Evolutionary conservation across 92 coral and sea anemone species (phyloP).

Genomic region (Palythoa caribaeorum): DNA sequence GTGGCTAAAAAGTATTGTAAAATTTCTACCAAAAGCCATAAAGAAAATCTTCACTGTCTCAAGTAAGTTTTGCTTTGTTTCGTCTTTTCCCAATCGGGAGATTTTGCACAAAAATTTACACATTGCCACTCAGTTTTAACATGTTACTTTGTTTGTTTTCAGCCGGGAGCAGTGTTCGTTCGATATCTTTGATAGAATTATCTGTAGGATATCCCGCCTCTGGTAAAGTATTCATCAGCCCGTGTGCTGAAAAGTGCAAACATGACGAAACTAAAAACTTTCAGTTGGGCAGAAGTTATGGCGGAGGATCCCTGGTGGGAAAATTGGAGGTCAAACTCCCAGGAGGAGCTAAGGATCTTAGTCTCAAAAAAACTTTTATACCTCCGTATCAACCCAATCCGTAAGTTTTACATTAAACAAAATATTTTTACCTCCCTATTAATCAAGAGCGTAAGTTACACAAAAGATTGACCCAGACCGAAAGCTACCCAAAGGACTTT

Average conservation of each 20-base stretch:
- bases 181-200: slow-evolving; percentile 54
- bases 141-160: neutral
- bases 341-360: slow-evolving; percentile 13
- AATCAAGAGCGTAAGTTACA: neutral
- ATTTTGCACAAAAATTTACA: too few species aligned
- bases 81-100: neutral
- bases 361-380: neutral
- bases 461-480: neutral
- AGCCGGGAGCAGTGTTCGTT: slow-evolving; percentile 44
- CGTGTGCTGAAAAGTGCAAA: slow-evolving; percentile 51
- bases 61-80: neutral
- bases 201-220: slow-evolving; percentile 52
- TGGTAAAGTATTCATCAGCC: slow-evolving; percentile 24
- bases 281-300: slow-evolving; percentile 34
- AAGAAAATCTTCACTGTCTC: neutral
- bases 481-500: neutral
- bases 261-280: neutral
- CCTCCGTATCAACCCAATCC: slow-evolving; percentile 20
- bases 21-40: neutral
- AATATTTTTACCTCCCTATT: neutral
- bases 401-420: neutral
- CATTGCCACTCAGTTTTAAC: neutral
- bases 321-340: slow-evolving; percentile 45
- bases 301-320: slow-evolving; percentile 43
- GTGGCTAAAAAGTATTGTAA: neutral